phyloP scores from a whole-genome alignment of 2,797 vertebrate genomes.

The Periparus ater region DNA sequence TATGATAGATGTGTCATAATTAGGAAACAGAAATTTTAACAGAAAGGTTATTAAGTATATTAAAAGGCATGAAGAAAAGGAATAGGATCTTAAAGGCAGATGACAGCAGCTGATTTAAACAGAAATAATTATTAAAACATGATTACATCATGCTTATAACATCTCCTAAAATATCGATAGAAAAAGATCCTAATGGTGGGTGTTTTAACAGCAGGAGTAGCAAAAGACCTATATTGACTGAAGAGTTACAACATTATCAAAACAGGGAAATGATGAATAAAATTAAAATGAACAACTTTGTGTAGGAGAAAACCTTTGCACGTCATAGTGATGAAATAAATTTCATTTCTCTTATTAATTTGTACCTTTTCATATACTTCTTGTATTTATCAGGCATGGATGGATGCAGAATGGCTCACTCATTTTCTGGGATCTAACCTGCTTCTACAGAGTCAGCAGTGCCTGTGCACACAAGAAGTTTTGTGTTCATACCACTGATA shows the following conservation, averaged over 20 bases:
- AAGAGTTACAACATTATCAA: not conserved
- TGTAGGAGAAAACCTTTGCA: not conserved
- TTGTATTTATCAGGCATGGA: not conserved
- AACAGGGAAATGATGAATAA: not conserved
- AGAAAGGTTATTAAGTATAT: not conserved
- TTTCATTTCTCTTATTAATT: not conserved
- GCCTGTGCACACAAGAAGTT: not conserved
- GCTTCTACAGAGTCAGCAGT: not conserved
- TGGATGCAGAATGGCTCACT: not conserved
- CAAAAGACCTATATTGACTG: not conserved
- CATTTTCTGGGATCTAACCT: not conserved
- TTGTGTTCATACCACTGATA: not conserved
- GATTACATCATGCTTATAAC: not conserved
- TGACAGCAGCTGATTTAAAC: not conserved
- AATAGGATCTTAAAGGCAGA: not conserved
- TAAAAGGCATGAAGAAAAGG: not conserved
- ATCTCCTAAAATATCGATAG: not conserved
- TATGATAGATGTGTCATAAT: not conserved
- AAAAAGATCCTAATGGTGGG: not conserved
- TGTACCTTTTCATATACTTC: not conserved
- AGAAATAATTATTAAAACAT: not conserved
- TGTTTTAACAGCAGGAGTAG: not conserved
- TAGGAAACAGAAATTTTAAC: not conserved
- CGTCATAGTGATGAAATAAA: not conserved
- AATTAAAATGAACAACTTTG: not conserved